A percentile compares a stretch with the other conserved stretches of the same genome.
Conservation (phyloP, 2,113 vertebrate genomes). For the Gymnobelideus leadbeateri region DNA sequence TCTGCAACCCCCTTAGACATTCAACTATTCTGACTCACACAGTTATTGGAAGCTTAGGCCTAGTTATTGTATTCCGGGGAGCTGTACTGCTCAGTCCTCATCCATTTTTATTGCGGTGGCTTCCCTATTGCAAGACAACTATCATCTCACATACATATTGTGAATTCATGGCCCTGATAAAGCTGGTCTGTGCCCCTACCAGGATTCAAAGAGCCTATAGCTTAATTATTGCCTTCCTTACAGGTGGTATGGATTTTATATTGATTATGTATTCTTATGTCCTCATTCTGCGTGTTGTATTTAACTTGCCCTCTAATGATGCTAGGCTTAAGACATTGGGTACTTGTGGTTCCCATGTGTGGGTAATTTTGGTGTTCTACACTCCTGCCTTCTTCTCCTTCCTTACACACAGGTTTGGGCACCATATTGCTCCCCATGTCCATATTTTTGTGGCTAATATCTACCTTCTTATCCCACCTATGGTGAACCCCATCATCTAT, state of each 20-base stretch:
- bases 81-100: background rate
- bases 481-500: slow-evolving; percentile 18
- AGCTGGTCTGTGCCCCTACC: background rate
- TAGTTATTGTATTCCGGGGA: slow-evolving; percentile 28
- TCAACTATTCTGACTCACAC: background rate
- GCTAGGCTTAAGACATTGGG: background rate
- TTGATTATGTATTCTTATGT: slow-evolving; percentile 34
- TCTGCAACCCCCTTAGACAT: slow-evolving; percentile 70
- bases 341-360: background rate
- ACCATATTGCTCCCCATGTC: slow-evolving; percentile 9
- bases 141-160: slow-evolving; percentile 21
- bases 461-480: slow-evolving; percentile 29
- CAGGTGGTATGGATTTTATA: slow-evolving; percentile 15
- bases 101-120: slow-evolving; percentile 15
- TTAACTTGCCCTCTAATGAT: slow-evolving; percentile 22
- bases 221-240: slow-evolving; percentile 27
- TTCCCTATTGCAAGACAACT: slow-evolving; percentile 21
- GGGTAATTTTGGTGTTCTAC: slow-evolving; percentile 39
- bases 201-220: background rate
- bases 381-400: slow-evolving; percentile 51
- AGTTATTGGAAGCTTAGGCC: fast-evolving
- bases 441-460: slow-evolving; percentile 31
- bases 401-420: slow-evolving; percentile 48
- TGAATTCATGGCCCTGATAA: slow-evolving; percentile 26
- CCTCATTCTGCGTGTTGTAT: slow-evolving; percentile 19